Percentiles rank a stretch among this genome's conserved stretches.
Conservation (phyloP, 1,140 invertebrate species). For the Ostrea denselamellosa region DNA sequence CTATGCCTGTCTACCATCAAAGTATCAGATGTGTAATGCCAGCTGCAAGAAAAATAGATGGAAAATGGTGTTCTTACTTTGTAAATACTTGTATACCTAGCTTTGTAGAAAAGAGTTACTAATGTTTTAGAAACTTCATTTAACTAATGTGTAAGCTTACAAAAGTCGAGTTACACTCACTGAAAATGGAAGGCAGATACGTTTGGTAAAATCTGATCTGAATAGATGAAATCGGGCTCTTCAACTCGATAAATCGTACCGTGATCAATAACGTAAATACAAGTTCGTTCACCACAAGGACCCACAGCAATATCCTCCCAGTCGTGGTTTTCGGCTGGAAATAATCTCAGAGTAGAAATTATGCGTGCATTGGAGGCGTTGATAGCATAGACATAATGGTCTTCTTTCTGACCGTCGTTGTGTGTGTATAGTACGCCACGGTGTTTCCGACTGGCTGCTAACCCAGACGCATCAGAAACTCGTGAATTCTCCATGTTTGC, state of each 20-base stretch:
- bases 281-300: slow-evolving; percentile 48
- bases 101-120: background rate
- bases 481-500: background rate
- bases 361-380: slow-evolving; percentile 25
- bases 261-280: slow-evolving; percentile 56
- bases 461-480: slow-evolving; percentile 52
- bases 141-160: too few relatives aligned
- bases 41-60: slow-evolving; percentile 12
- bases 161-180: background rate
- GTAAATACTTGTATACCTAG: background rate
- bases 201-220: background rate
- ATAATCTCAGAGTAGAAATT: slow-evolving; percentile 47
- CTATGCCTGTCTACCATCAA: slow-evolving; percentile 2
- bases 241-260: slow-evolving; percentile 54
- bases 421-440: slow-evolving; percentile 55
- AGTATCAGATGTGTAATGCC: background rate
- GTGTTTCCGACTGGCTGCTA: slow-evolving; percentile 53
- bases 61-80: background rate
- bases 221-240: slow-evolving; percentile 44
- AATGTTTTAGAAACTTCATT: too few relatives aligned
- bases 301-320: slow-evolving; percentile 63
- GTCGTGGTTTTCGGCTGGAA: slow-evolving; percentile 48
- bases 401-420: slow-evolving; percentile 49
- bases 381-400: slow-evolving; percentile 39
- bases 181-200: background rate